phyloP scores from a whole-genome alignment of 2,113 vertebrate genomes.

The Cottus gobio region DNA sequence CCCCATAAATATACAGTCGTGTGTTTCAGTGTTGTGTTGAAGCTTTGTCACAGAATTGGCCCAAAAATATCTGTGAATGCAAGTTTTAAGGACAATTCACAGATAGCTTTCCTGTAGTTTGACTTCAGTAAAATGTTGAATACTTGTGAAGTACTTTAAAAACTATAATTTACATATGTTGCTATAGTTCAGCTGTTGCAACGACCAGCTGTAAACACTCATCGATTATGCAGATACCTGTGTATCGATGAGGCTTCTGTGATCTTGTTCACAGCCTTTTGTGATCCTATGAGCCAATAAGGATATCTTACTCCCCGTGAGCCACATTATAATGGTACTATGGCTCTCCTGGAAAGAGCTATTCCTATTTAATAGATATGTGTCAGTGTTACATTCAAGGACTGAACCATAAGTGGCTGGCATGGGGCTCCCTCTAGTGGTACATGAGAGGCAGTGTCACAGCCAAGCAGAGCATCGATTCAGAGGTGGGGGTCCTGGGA shows the following conservation, averaged over 20 bases:
- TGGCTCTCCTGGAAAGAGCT: neutral
- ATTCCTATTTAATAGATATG: neutral
- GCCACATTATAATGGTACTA: neutral
- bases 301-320: neutral
- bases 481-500: neutral
- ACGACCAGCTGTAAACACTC: neutral
- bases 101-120: neutral
- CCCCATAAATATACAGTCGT: neutral
- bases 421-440: slow-evolving; percentile 65
- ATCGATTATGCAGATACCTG: neutral
- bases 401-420: neutral
- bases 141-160: neutral
- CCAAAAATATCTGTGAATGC: neutral
- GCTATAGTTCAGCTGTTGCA: neutral
- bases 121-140: neutral
- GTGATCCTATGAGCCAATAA: neutral
- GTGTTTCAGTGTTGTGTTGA: neutral
- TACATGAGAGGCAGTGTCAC: neutral
- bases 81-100: neutral
- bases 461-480: neutral
- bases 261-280: neutral
- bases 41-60: neutral
- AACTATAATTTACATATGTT: neutral
- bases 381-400: neutral
- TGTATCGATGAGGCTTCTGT: neutral